Evolutionary conservation across 2,888 invertebrate species (phyloP).

Genomic region (Coecobrya sp.): DNA sequence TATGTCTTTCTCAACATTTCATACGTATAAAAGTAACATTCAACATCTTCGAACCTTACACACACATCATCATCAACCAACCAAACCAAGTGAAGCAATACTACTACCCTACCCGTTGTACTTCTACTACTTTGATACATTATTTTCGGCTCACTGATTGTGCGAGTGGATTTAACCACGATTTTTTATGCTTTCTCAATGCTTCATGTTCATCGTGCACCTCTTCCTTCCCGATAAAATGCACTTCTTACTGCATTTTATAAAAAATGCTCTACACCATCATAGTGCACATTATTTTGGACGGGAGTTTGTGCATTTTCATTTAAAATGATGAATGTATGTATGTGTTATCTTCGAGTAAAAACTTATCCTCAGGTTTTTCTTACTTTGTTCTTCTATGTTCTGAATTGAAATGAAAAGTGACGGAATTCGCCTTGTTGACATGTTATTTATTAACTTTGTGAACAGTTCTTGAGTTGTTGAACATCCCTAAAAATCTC

Average conservation of each 20-base stretch:
- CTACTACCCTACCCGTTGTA: too few relatives aligned
- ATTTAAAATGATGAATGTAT: constrained; percentile 68
- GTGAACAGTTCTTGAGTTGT: constrained; percentile 1
- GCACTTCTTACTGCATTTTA: constrained; percentile 54
- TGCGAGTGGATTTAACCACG: constrained; percentile 36
- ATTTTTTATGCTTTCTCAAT: constrained; percentile 28
- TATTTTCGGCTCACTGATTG: constrained; percentile 71
- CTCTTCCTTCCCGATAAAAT: constrained; percentile 31
- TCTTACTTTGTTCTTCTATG: not conserved
- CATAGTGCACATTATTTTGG: not conserved
- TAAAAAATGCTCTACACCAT: not conserved
- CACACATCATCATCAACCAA: not conserved
- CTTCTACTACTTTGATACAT: constrained; percentile 69
- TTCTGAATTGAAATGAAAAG: constrained; percentile 46
- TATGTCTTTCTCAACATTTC: constrained; percentile 1
- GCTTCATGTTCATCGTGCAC: not conserved
- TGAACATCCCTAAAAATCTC: not conserved
- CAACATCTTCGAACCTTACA: not conserved
- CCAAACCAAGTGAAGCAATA: not conserved
- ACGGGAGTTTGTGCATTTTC: constrained; percentile 17
- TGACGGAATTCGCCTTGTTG: constrained; percentile 54
- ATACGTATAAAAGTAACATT: not conserved
- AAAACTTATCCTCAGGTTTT: not conserved
- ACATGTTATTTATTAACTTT: constrained; percentile 58
- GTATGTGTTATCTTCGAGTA: not conserved